Conservation (phyloP, 2,888 invertebrate genomes). For the Adelphocoris suturalis region DNA sequence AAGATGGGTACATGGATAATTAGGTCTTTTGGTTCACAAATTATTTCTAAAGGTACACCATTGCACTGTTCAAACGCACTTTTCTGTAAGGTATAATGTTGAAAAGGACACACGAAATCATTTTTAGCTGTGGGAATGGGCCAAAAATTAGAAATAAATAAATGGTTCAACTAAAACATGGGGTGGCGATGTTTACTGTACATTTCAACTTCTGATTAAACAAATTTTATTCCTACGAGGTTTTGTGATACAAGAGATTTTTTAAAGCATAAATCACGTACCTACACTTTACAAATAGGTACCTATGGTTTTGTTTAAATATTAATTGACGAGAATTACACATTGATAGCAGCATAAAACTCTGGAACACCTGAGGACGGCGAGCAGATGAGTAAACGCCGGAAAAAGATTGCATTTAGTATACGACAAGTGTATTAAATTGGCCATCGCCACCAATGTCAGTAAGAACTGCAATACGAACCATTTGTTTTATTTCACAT, state of each 20-base stretch:
- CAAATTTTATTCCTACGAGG: too few relatives aligned
- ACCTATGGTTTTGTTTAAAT: background rate
- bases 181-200: conserved; percentile 18
- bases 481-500: conserved; percentile 54
- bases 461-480: conserved; percentile 41
- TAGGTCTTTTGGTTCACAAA: conserved; percentile 40
- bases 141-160: background rate
- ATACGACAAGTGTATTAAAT: background rate
- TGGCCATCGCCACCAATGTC: conserved; percentile 47
- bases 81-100: background rate
- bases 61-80: background rate
- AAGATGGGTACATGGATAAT: background rate
- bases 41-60: conserved; percentile 11
- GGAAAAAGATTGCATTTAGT: background rate
- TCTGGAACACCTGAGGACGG: conserved; percentile 15
- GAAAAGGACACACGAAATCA: background rate
- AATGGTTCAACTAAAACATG: background rate
- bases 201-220: background rate
- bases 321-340: conserved; percentile 63
- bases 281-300: background rate
- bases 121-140: too few relatives aligned
- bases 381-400: conserved; percentile 1
- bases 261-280: too few relatives aligned
- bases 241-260: too few relatives aligned
- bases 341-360: conserved; percentile 57